A percentile compares a stretch with the other conserved stretches of the same genome.
phyloP scores from a whole-genome alignment of 2,113 vertebrate genomes.

The Hippocampus comes region DNA sequence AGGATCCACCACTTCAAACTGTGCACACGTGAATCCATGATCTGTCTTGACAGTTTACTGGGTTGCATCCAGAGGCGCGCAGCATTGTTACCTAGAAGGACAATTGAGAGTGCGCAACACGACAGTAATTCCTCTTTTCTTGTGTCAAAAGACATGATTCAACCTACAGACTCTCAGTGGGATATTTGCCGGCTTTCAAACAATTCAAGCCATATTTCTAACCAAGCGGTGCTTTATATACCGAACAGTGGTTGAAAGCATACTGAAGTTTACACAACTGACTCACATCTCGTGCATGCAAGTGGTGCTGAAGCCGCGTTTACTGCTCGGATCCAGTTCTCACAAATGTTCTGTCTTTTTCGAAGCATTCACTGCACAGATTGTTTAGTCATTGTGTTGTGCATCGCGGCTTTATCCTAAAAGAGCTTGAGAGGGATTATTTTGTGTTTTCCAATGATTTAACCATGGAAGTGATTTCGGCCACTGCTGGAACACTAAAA shows the following conservation, averaged over 20 bases:
- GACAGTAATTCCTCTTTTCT: background rate
- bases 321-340: background rate
- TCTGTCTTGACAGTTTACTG: background rate
- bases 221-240: background rate
- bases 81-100: no score
- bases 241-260: background rate
- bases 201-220: background rate
- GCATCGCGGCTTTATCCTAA: constrained; percentile 26
- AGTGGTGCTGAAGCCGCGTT: background rate
- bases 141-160: background rate
- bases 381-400: constrained; percentile 19
- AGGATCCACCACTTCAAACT: background rate
- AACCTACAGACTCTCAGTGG: background rate
- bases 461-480: constrained; percentile 1
- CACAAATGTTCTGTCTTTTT: constrained; percentile 22
- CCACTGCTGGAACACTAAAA: background rate
- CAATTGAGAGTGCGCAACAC: background rate
- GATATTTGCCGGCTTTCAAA: background rate
- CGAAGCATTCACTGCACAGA: constrained; percentile 20
- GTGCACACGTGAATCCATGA: background rate
- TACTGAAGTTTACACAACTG: background rate
- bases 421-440: constrained; percentile 38
- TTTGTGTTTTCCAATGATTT: constrained; percentile 23
- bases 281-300: background rate
- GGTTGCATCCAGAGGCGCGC: background rate